Evolutionary conservation across 2,888 invertebrate genomes (phyloP), one percentile per base, ranked within the genome.

Genomic region (Drosophila villosipedis): DNA sequence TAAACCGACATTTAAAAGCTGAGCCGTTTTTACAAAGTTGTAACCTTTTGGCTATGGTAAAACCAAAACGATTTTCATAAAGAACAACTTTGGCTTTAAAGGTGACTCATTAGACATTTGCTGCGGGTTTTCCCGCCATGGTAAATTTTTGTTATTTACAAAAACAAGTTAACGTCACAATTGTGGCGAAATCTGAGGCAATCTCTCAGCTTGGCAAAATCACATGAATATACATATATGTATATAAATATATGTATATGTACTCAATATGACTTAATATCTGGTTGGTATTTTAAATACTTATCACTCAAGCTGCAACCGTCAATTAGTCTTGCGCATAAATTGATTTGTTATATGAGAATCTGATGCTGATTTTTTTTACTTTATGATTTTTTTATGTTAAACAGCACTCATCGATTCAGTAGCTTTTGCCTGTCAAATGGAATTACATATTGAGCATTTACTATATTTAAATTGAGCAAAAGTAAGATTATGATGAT

Each of bases 111-210:
- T 12, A n/a, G 28, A 14, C 19, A 16, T 33, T 35, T 4, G n/a
- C 50, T 30, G 52, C 54, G 49, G 62, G 49, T 54, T 59, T 75
- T 78, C 70, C 70, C 76, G 49, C 37, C 57, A 57, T 63, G 31
- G 58, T 49, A 35, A 35, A 49, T 52, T 50, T 43, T 10, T 30
- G 4, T 43, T 47, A 28, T 50, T 47, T n/a, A 33, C 31, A 31
- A 50, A 55, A 49, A 54, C 50, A 59, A 43, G 35, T 49, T 41
- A 61, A 28, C 43, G 43, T 55, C 69, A 57, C 22, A 16, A n/a
- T 30, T 33, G 14, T 30, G 25, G 25, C 41, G 41, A 59, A 65
- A 57, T 39, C 53, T 58, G 37, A 43, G n/a, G 30, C 25, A 28
- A 31, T n/a, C 25, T 33, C 50, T 43, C 25, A 63, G 12, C 43